Conservation (phyloP, 2,113 vertebrate genomes). For the Ardeotis arabs region DNA sequence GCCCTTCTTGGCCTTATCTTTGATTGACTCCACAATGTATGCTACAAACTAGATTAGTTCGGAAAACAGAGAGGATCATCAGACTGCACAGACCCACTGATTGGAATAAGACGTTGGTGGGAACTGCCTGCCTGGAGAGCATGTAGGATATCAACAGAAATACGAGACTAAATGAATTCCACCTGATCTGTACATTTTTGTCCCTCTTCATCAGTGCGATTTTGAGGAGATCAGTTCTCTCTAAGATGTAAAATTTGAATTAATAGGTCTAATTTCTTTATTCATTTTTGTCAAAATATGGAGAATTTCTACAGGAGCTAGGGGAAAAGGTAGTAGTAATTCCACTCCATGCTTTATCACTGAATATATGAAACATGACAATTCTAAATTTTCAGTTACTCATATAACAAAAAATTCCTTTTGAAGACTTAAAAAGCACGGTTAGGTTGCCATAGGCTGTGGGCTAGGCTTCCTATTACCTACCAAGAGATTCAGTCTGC, state of each 20-base stretch:
- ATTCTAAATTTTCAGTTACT: neutral
- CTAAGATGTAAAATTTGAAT: neutral
- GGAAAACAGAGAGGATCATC: constrained; percentile 19
- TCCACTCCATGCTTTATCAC: neutral
- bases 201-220: neutral
- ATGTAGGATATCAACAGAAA: neutral
- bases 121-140: neutral
- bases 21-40: constrained; percentile 7
- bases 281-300: neutral
- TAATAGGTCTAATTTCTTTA: neutral
- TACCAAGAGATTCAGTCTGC: neutral
- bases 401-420: neutral
- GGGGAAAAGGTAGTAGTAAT: neutral
- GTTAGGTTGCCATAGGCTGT: neutral
- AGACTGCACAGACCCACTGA: neutral
- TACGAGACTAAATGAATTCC: neutral
- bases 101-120: neutral
- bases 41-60: constrained; percentile 37
- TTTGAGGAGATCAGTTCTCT: neutral
- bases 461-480: neutral
- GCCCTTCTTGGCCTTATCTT: neutral
- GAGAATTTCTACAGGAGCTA: neutral
- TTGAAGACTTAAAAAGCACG: neutral
- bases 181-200: neutral
- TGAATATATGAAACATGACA: neutral